A percentile compares a stretch with the other conserved stretches of the same genome.
Conservation (phyloP, 2,888 invertebrate species). For the Lithophane semibrunnea region DNA sequence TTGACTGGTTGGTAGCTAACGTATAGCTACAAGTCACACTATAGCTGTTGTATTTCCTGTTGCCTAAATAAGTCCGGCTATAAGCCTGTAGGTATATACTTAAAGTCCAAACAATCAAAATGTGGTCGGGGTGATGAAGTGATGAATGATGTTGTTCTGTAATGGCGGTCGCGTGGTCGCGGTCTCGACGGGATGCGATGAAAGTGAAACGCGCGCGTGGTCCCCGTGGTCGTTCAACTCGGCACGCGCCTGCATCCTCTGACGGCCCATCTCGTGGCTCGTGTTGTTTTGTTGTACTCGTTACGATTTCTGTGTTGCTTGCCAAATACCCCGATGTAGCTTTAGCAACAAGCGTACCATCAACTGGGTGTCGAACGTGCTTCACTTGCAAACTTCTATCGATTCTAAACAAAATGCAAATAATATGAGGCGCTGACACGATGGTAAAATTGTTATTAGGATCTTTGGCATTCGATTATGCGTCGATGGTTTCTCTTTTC, state of each 20-base stretch:
- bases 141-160: constrained; percentile 73
- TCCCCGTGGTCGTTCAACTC: constrained; percentile 89
- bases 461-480: constrained; percentile 8
- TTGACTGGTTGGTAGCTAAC: constrained; percentile 1
- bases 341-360: constrained; percentile 27
- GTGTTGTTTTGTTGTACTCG: constrained; percentile 77
- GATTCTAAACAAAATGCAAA: constrained; percentile 21
- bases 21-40: background rate
- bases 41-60: constrained; percentile 19
- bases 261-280: constrained; percentile 75
- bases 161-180: constrained; percentile 69
- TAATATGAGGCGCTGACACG: constrained; percentile 3
- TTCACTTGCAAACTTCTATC: constrained; percentile 27
- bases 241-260: constrained; percentile 88
- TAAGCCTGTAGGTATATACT: constrained; percentile 13
- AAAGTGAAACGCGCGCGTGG: constrained; percentile 88
- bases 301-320: constrained; percentile 65
- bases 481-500: constrained; percentile 13
- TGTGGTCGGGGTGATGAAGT: constrained; percentile 66
- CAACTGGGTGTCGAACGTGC: constrained; percentile 8
- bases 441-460: constrained; percentile 14
- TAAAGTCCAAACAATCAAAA: constrained; percentile 53
- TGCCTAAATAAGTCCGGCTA: constrained; percentile 30
- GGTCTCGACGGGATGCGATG: constrained; percentile 79
- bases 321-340: constrained; percentile 40